Conservation (phyloP, 2,113 vertebrate genomes). For the Trogon melanurus region DNA sequence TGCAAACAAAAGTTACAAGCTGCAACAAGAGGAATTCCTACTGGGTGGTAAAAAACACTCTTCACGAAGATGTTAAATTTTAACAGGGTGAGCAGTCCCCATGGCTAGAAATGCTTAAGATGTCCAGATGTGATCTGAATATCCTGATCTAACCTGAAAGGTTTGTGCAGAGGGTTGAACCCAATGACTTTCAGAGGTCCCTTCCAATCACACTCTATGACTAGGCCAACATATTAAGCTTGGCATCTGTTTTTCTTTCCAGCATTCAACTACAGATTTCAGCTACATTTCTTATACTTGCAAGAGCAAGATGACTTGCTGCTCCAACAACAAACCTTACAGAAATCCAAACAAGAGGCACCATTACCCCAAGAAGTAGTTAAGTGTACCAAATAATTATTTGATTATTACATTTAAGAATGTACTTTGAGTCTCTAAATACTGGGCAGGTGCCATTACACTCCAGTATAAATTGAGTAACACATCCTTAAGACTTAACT, state of each 20-base stretch:
- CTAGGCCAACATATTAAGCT: neutral
- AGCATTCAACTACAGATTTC: neutral
- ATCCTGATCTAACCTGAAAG: neutral
- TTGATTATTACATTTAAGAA: neutral
- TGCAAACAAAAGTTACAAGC: neutral
- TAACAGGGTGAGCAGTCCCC: neutral
- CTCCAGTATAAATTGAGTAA: neutral
- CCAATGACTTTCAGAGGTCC: neutral
- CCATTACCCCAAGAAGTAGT: neutral
- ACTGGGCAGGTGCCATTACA: neutral
- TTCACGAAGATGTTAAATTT: neutral
- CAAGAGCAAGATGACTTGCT: neutral
- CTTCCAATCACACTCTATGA: neutral
- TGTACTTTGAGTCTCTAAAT: neutral
- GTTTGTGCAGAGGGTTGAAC: neutral
- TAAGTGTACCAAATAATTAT: neutral
- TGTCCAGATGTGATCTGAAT: neutral
- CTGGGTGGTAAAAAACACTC: neutral
- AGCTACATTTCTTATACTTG: neutral
- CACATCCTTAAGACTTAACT: neutral
- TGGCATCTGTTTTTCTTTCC: neutral
- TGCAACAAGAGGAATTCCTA: neutral
- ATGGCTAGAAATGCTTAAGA: neutral
- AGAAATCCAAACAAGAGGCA: neutral
- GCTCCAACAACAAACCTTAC: neutral